Conservation (phyloP, 2,113 vertebrate species). For the Hiodon alosoides region DNA sequence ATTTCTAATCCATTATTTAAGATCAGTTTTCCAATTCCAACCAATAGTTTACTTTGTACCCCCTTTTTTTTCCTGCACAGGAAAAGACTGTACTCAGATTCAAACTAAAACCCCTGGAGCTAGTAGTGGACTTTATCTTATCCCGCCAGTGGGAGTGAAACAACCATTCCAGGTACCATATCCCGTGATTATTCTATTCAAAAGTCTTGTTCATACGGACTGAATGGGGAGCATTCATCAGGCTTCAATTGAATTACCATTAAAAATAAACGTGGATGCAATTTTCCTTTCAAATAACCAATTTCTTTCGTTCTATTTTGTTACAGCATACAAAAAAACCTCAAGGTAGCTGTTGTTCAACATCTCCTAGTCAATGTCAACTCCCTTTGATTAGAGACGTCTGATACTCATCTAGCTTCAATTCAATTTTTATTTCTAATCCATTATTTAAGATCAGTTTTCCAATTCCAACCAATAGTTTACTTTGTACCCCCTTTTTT, state of each 20-base stretch:
- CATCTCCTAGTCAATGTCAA: not conserved
- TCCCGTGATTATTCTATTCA: not conserved
- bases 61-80: conserved; percentile 17
- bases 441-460: not conserved
- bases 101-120: conserved; percentile 31
- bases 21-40: too few species aligned
- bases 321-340: not conserved
- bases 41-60: too few species aligned
- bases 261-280: not conserved
- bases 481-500: not conserved
- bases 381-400: not conserved
- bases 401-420: not conserved
- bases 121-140: conserved; percentile 44
- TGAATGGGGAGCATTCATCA: not conserved
- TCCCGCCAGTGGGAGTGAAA: conserved; percentile 33
- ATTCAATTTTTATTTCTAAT: not conserved
- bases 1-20: not conserved
- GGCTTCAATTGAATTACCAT: not conserved
- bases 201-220: too few species aligned
- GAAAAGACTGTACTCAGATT: conserved; percentile 50
- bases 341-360: not conserved
- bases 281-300: not conserved
- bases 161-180: conserved; percentile 41
- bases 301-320: not conserved
- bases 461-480: too few species aligned